Evolutionary conservation across 2,113 vertebrate species (phyloP).

Genomic region (Lepisosteus oculatus): DNA sequence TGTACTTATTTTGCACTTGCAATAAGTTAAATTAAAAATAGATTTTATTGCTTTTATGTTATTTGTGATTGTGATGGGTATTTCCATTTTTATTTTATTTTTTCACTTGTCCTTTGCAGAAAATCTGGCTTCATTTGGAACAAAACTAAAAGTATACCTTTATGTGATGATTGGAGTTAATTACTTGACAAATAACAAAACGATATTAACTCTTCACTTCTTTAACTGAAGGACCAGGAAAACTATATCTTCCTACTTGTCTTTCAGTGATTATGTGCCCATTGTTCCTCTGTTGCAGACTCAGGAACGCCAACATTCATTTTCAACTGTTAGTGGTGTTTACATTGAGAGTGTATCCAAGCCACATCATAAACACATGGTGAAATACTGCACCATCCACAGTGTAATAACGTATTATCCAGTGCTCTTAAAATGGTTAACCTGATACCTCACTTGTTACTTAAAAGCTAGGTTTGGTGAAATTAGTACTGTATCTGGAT

Average conservation of each 20-base stretch:
- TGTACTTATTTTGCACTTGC: not conserved
- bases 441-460: constrained; percentile 56
- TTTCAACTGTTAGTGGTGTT: not conserved
- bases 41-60: too few relatives aligned
- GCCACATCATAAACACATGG: constrained; percentile 36
- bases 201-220: too few relatives aligned
- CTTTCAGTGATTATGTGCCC: not conserved
- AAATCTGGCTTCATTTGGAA: too few relatives aligned
- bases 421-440: constrained; percentile 52
- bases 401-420: constrained; percentile 55
- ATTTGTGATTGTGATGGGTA: too few relatives aligned
- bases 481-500: not conserved
- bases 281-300: not conserved
- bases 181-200: too few relatives aligned
- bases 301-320: not conserved
- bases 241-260: too few relatives aligned
- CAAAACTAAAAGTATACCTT: too few relatives aligned
- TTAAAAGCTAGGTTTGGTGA: constrained; percentile 29
- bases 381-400: constrained; percentile 19
- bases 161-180: too few relatives aligned
- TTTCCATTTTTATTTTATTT: too few relatives aligned
- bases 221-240: too few relatives aligned
- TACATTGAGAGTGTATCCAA: constrained; percentile 37
- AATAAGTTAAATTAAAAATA: too few relatives aligned
- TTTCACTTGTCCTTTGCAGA: too few relatives aligned